Percentiles rank a stretch among this genome's conserved stretches.
Evolutionary conservation across 2,888 invertebrate species (phyloP).

Genomic region (Unio delphinus): DNA sequence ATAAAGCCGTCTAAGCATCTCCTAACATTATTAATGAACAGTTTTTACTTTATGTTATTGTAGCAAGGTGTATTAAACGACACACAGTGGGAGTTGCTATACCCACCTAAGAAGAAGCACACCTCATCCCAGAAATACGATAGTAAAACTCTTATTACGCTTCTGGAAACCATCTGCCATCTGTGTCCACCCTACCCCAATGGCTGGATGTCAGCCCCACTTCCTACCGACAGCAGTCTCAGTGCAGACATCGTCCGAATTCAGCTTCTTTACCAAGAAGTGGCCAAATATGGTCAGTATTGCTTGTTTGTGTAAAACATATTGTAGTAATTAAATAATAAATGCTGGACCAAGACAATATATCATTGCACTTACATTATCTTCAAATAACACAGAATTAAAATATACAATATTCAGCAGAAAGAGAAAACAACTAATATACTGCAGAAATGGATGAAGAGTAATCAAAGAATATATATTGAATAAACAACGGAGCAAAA

Average conservation of each 20-base stretch:
- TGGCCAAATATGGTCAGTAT: constrained; percentile 35
- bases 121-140: constrained; percentile 54
- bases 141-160: constrained; percentile 47
- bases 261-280: constrained; percentile 43
- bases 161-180: constrained; percentile 63
- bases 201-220: constrained; percentile 61
- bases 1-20: too few species aligned
- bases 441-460: too few species aligned
- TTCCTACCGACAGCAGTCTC: constrained; percentile 53
- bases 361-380: too few species aligned
- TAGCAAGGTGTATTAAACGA: constrained; percentile 38
- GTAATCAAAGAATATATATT: too few species aligned
- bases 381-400: too few species aligned
- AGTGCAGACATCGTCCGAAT: constrained; percentile 63
- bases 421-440: too few species aligned
- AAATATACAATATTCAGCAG: too few species aligned
- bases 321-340: background rate
- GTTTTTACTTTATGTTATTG: background rate
- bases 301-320: background rate
- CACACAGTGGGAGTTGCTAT: constrained; percentile 52
- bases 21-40: too few species aligned
- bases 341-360: too few species aligned
- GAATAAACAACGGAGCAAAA: too few species aligned
- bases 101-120: constrained; percentile 48
- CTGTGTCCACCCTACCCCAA: constrained; percentile 65